These are phyloP conservation scores for Botia kubotai DNA, from an alignment of 2,797 vertebrate species.

Conservation along the genomic window DNA sequence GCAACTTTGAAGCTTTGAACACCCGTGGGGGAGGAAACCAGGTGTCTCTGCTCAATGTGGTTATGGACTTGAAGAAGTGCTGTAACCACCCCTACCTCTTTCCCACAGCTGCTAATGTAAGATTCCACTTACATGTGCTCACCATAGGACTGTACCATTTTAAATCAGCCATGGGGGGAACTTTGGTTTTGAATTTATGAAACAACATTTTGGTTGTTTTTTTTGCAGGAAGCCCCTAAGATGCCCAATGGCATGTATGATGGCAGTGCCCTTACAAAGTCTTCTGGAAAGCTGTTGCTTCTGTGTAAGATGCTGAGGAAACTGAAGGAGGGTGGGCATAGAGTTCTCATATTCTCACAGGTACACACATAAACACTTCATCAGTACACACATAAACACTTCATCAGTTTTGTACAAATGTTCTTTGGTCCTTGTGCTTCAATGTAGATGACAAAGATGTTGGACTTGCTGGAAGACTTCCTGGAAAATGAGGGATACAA, in stretches of 20 bases:
- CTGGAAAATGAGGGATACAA: conserved; percentile 98
- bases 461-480: conserved; percentile 96
- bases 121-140: conserved; percentile 20
- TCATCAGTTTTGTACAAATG: neutral
- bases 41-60: conserved; percentile 95
- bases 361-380: conserved; percentile 13
- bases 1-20: conserved; percentile 97
- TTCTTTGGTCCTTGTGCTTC: neutral
- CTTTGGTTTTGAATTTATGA: neutral
- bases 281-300: conserved; percentile 92
- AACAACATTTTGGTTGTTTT: conserved; percentile 19
- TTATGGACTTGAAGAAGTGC: conserved; percentile 99
- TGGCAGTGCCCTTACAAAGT: conserved; percentile 90
- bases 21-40: conserved; percentile 97
- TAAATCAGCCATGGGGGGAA: neutral
- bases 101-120: conserved; percentile 92
- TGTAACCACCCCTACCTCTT: conserved; percentile 99
- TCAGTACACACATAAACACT: neutral
- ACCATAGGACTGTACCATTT: neutral
- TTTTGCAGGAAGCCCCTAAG: conserved; percentile 91
- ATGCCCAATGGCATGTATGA: conserved; percentile 99
- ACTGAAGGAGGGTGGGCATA: conserved; percentile 94
- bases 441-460: conserved; percentile 95
- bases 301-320: conserved; percentile 97
- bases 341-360: conserved; percentile 97